A percentile compares a stretch with the other conserved stretches of the same genome.
Conservation (phyloP, 2,113 vertebrate species). For the Penelope pileata region DNA sequence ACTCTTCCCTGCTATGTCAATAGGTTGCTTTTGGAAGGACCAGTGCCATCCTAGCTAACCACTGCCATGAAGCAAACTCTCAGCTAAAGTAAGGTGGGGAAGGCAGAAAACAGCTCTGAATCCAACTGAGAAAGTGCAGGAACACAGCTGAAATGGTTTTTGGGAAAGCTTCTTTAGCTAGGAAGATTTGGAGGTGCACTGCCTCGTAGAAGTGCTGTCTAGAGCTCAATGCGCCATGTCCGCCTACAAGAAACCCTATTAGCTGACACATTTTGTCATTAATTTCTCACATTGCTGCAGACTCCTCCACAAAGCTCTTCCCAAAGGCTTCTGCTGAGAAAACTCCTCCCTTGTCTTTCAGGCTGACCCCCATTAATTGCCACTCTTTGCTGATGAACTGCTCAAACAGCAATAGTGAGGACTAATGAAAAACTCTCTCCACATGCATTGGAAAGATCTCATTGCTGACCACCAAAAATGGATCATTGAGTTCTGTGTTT, state of each 20-base stretch:
- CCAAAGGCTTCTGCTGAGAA: background rate
- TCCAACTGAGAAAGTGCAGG: background rate
- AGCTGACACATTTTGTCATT: background rate
- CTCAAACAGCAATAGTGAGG: background rate
- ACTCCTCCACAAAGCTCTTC: background rate
- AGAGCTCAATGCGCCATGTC: background rate
- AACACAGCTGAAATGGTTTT: background rate
- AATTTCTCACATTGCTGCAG: background rate
- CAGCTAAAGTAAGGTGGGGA: background rate
- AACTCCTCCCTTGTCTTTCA: background rate
- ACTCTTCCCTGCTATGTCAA: accelerated
- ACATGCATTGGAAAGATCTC: background rate
- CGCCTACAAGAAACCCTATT: background rate
- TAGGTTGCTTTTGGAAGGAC: background rate
- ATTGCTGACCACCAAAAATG: background rate
- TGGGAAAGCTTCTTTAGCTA: background rate
- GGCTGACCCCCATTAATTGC: background rate
- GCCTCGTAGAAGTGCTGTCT: background rate
- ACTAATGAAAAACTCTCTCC: background rate
- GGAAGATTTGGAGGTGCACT: background rate
- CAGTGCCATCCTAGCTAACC: background rate
- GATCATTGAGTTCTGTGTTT: background rate
- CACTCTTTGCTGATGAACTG: background rate
- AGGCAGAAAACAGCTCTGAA: background rate
- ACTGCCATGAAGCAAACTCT: background rate